Percentiles rank a stretch among this genome's conserved stretches.
Conservation (phyloP, 1,140 invertebrate species). For the Calephelis virginiensis region DNA sequence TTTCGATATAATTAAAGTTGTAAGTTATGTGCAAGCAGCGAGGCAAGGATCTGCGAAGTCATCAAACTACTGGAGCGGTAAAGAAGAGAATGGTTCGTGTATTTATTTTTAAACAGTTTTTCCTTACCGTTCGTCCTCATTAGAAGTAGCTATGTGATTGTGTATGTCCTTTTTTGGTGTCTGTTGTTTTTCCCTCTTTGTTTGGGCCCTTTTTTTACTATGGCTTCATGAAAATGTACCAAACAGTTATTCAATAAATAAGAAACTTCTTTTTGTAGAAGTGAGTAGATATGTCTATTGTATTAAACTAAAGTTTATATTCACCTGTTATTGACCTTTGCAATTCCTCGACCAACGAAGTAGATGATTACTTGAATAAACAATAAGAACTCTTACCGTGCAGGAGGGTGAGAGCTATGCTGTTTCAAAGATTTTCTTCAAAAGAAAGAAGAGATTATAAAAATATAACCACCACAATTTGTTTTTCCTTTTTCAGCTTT, state of each 20-base stretch:
- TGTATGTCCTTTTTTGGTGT: conserved; percentile 45
- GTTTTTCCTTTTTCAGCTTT: no score
- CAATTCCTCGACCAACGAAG: no score
- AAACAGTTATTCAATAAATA: not conserved
- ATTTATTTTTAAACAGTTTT: conserved; percentile 38
- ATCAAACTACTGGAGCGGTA: conserved; percentile 69
- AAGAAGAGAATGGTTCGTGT: conserved; percentile 74
- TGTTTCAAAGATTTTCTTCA: no score
- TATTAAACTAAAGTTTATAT: no score
- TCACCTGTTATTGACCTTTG: no score
- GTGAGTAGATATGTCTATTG: no score
- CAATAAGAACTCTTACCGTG: no score
- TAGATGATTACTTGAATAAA: no score
- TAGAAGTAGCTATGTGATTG: conserved; percentile 69
- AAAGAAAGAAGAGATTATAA: no score
- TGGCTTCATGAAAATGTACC: not conserved
- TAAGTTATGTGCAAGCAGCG: conserved; percentile 73
- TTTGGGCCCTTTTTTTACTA: conserved; percentile 5
- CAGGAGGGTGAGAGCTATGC: no score
- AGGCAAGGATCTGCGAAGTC: conserved; percentile 70
- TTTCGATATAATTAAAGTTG: conserved; percentile 40
- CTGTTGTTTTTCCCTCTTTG: conserved; percentile 42
- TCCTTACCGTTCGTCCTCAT: conserved; percentile 42
- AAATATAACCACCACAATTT: no score
- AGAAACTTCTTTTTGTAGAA: no score